phyloP scores from a whole-genome alignment of 1,140 invertebrate genomes.

The Steinernema feltiae region DNA sequence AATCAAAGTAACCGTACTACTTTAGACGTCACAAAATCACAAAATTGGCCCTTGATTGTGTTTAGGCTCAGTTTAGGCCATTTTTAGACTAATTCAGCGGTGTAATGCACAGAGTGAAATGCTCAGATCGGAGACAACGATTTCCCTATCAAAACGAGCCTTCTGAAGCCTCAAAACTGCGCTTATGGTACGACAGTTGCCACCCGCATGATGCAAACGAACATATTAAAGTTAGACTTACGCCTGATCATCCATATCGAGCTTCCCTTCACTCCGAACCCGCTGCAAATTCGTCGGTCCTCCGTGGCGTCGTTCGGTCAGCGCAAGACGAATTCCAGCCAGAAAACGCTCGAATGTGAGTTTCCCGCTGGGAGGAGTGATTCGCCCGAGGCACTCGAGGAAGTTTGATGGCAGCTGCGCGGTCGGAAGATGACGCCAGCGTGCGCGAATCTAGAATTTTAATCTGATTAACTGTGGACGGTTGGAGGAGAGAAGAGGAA shows the following conservation, averaged over 20 bases:
- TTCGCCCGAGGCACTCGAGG: constrained; percentile 58
- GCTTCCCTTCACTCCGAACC: constrained; percentile 37
- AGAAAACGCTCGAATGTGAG: constrained; percentile 60
- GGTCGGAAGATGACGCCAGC: constrained; percentile 38
- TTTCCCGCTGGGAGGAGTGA: constrained; percentile 58
- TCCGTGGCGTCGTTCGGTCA: constrained; percentile 35
- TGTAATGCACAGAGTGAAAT: too few species aligned
- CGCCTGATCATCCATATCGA: constrained; percentile 25
- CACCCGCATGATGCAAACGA: too few species aligned
- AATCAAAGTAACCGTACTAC: too few species aligned
- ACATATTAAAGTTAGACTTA: too few species aligned
- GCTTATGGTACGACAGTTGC: too few species aligned
- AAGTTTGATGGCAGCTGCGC: constrained; percentile 47
- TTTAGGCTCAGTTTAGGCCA: too few species aligned
- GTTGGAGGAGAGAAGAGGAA: not conserved
- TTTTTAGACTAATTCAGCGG: too few species aligned
- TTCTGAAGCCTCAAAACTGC: too few species aligned
- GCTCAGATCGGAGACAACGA: too few species aligned
- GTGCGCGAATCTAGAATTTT: constrained; percentile 28
- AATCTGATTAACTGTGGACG: not conserved
- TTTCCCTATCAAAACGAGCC: too few species aligned
- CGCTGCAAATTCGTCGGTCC: constrained; percentile 23
- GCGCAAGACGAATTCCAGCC: constrained; percentile 57
- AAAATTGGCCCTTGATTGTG: too few species aligned
- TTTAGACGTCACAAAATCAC: too few species aligned